phyloP scores from a whole-genome alignment of 2,797 vertebrate species.

The Malurus leucopterus region DNA sequence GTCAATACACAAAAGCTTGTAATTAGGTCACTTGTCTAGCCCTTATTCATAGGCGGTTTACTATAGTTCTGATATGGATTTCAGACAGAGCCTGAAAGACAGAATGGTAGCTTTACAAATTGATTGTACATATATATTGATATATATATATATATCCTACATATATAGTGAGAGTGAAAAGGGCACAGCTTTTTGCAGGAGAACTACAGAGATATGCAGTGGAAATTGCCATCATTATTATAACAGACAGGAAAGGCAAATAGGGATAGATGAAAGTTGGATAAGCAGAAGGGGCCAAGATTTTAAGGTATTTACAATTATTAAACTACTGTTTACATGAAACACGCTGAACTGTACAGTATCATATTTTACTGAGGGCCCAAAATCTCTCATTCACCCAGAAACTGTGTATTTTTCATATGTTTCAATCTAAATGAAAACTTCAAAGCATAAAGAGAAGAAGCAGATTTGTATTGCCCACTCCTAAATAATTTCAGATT shows the following conservation, averaged over 20 bases:
- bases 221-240: background rate
- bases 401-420: constrained; percentile 1
- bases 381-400: constrained; percentile 1
- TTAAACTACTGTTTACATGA: background rate
- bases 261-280: background rate
- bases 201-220: background rate
- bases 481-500: constrained; percentile 19
- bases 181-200: background rate
- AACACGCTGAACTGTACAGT: background rate
- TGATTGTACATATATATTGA: background rate
- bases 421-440: constrained; percentile 37
- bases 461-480: constrained; percentile 1
- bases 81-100: background rate
- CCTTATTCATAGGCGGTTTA: background rate
- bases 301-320: background rate
- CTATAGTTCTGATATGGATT: background rate
- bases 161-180: background rate
- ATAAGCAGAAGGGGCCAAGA: background rate
- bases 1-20: background rate
- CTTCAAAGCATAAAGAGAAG: constrained; percentile 17
- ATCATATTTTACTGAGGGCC: background rate
- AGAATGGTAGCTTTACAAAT: background rate
- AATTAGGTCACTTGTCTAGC: background rate
- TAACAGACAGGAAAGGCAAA: background rate
- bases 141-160: background rate